phyloP scores from a whole-genome alignment of 2,888 invertebrate genomes.

The Mimumesa dahlbomi region DNA sequence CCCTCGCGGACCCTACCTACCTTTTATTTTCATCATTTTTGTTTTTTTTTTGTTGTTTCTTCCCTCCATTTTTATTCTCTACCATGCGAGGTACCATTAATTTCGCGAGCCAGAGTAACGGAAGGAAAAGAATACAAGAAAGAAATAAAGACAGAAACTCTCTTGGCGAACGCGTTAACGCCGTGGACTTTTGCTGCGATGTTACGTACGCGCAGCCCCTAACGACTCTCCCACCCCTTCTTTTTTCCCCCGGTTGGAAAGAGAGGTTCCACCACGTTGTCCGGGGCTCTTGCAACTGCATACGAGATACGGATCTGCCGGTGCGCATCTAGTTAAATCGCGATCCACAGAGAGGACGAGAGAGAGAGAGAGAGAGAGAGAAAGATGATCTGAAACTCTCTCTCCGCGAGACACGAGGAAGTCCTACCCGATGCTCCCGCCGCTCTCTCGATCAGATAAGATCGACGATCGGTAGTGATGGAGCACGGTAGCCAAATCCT shows the following conservation, averaged over 20 bases:
- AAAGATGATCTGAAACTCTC: too few species aligned
- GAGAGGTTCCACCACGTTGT: constrained; percentile 33
- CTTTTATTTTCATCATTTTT: not conserved
- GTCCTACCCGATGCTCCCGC: constrained; percentile 18
- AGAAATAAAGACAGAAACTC: constrained; percentile 2
- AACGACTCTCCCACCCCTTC: constrained; percentile 10
- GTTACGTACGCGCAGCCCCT: constrained; percentile 10
- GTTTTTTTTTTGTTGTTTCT: too few species aligned
- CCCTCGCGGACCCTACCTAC: constrained; percentile 20
- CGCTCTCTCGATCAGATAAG: constrained; percentile 46
- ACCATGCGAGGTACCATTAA: constrained; percentile 39
- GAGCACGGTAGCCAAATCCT: constrained; percentile 64
- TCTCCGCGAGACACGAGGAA: constrained; percentile 46
- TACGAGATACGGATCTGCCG: constrained; percentile 56
- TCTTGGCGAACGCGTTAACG: constrained; percentile 25
- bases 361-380: constrained; percentile 9
- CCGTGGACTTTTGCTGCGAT: not conserved
- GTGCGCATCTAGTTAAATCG: constrained; percentile 62
- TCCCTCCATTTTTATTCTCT: not conserved
- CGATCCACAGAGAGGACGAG: constrained; percentile 16
- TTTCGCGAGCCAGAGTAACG: constrained; percentile 33
- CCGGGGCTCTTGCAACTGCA: constrained; percentile 37
- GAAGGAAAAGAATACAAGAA: too few species aligned
- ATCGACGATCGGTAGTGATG: constrained; percentile 56
- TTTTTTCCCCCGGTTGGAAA: too few species aligned